phyloP scores from a whole-genome alignment of 1,140 invertebrate genomes.

The Microvelia longipes region DNA sequence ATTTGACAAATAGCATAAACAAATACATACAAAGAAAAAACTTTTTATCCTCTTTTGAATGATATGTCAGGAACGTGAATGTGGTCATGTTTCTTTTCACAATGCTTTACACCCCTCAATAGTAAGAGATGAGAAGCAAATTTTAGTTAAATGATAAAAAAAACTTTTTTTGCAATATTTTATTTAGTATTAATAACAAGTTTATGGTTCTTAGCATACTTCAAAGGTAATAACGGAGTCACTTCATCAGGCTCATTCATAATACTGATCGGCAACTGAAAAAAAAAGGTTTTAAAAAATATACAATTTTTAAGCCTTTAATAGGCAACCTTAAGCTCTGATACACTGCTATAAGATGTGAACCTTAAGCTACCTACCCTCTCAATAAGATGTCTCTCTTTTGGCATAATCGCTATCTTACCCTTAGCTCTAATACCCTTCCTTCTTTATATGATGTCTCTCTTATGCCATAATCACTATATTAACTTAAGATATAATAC shows the following conservation, averaged over 20 bases:
- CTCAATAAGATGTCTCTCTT: conserved; percentile 71
- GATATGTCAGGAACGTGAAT: too few relatives aligned
- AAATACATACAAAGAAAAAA: too few relatives aligned
- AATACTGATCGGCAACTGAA: conserved; percentile 32
- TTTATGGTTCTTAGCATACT: conserved; percentile 31
- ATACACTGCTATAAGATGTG: too few relatives aligned
- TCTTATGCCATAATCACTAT: conserved; percentile 53
- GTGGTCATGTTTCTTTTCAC: too few relatives aligned
- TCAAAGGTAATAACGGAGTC: conserved; percentile 36
- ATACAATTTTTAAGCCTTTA: too few relatives aligned
- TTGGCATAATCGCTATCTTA: too few relatives aligned
- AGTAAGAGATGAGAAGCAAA: too few relatives aligned
- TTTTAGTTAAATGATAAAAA: not conserved
- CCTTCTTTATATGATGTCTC: conserved; percentile 62
- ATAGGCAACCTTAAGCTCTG: conserved; percentile 78
- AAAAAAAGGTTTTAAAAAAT: conserved; percentile 9
- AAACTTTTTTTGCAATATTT: not conserved
- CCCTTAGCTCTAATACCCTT: conserved; percentile 41
- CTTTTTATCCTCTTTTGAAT: too few relatives aligned
- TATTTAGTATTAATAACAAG: conserved; percentile 20
- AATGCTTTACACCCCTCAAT: too few relatives aligned
- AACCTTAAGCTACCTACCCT: too few relatives aligned
- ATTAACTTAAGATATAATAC: conserved; percentile 78
- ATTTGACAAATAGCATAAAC: too few relatives aligned
- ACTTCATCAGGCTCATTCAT: conserved; percentile 40